phyloP scores from a whole-genome alignment of 2,888 invertebrate genomes.

The Corbicula japonica region DNA sequence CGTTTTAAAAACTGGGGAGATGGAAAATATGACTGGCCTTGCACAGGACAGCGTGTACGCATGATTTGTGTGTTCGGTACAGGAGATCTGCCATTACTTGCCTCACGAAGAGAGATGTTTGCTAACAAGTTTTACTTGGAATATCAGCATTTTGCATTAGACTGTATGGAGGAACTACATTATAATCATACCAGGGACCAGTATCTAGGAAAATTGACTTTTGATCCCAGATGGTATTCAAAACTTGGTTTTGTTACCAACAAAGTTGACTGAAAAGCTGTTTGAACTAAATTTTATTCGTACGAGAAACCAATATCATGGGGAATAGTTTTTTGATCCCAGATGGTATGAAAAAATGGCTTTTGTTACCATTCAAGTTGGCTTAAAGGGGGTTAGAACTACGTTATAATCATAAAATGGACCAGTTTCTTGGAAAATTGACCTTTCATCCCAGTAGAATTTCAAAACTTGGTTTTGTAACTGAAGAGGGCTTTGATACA shows the following conservation, averaged over 20 bases:
- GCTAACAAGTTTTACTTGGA: slow-evolving; percentile 84
- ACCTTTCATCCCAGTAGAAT: no score
- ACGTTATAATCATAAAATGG: no score
- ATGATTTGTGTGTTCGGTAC: slow-evolving; percentile 83
- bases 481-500: no score
- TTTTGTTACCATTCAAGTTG: slow-evolving; percentile 15
- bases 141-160: slow-evolving; percentile 77
- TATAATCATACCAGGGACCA: slow-evolving; percentile 76
- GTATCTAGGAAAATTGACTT: slow-evolving; percentile 59
- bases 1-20: slow-evolving; percentile 83
- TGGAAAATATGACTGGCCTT: slow-evolving; percentile 70
- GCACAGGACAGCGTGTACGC: slow-evolving; percentile 79
- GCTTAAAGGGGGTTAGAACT: no score
- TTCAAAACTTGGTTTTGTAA: no score
- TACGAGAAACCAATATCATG: slow-evolving; percentile 13
- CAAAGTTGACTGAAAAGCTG: slow-evolving; percentile 42
- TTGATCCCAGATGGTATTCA: slow-evolving; percentile 72
- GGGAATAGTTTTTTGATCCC: slow-evolving; percentile 4
- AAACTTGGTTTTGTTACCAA: slow-evolving; percentile 73
- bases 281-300: slow-evolving; percentile 16
- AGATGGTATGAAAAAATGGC: slow-evolving; percentile 5
- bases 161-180: slow-evolving; percentile 82
- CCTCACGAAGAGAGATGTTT: slow-evolving; percentile 80
- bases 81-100: slow-evolving; percentile 80
- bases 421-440: no score